These are phyloP conservation scores for Carposina sasakii DNA, from an alignment of 1,140 invertebrate species.

Conservation along the genomic window DNA sequence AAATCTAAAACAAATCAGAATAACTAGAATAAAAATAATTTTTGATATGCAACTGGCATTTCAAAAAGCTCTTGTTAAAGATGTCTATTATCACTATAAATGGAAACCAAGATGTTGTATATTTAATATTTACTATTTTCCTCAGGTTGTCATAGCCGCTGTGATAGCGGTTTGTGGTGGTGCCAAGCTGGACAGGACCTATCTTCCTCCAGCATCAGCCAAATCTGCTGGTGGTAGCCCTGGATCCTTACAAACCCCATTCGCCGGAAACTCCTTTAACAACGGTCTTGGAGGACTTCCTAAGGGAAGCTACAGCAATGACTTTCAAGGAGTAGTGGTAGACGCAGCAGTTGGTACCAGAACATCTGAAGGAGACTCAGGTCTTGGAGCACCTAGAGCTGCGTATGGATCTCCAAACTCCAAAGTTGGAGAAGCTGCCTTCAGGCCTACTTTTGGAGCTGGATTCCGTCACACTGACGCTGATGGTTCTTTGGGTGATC, in stretches of 20 bases:
- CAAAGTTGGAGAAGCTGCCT: slow-evolving; percentile 62
- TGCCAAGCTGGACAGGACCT: slow-evolving; percentile 74
- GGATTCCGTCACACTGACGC: slow-evolving; percentile 13
- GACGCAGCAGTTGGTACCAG: slow-evolving; percentile 52
- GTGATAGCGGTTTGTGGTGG: slow-evolving; percentile 46
- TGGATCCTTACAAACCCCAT: slow-evolving; percentile 39
- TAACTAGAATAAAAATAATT: too few species aligned
- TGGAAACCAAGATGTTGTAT: not conserved
- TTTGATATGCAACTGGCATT: not conserved
- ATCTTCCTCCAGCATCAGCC: slow-evolving; percentile 74
- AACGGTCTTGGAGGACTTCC: slow-evolving; percentile 34
- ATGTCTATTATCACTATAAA: not conserved
- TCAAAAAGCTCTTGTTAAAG: not conserved
- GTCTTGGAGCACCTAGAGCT: slow-evolving; percentile 43
- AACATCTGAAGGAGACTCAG: slow-evolving; percentile 36
- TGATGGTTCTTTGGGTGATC: too few species aligned
- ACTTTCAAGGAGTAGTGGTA: slow-evolving; percentile 55
- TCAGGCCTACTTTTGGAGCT: slow-evolving; percentile 30
- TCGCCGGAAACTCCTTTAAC: slow-evolving; percentile 24
- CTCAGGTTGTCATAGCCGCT: slow-evolving; percentile 48
- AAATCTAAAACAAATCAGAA: too few species aligned
- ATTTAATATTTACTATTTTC: slow-evolving; percentile 10
- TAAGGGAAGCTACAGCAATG: slow-evolving; percentile 45
- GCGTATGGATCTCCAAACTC: slow-evolving; percentile 53
- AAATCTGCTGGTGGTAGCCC: slow-evolving; percentile 63